A percentile compares a stretch with the other conserved stretches of the same genome.
phyloP scores from a whole-genome alignment of 1,140 invertebrate species.

The Tetragonula clypearis region DNA sequence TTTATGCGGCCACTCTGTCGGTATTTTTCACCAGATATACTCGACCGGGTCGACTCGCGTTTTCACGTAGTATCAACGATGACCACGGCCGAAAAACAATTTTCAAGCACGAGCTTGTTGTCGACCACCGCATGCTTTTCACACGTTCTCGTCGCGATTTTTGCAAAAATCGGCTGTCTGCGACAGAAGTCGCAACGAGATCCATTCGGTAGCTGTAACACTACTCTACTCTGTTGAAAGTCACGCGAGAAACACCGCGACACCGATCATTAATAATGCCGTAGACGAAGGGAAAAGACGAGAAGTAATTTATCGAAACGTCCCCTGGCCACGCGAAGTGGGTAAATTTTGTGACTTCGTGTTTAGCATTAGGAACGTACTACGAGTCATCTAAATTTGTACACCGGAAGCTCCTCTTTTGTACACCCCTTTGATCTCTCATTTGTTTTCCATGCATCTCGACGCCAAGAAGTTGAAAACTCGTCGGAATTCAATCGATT shows the following conservation, averaged over 20 bases:
- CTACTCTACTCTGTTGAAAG: not conserved
- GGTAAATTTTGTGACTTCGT: not conserved
- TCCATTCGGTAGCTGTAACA: not conserved
- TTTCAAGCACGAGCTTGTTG: not conserved
- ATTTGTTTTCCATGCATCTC: not conserved
- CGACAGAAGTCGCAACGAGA: not conserved
- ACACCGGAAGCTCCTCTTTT: not conserved
- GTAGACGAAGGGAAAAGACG: not conserved
- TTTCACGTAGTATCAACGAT: not conserved
- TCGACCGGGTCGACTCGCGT: not conserved
- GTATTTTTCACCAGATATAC: slow-evolving; percentile 28
- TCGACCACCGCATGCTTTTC: not conserved
- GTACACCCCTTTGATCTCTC: not conserved
- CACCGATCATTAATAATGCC: slow-evolving; percentile 11
- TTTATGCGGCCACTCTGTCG: slow-evolving; percentile 22
- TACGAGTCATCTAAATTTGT: not conserved
- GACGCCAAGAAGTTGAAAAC: not conserved
- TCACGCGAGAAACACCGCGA: no score
- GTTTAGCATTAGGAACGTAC: not conserved
- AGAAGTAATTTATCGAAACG: not conserved
- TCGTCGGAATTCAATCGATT: not conserved
- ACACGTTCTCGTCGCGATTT: not conserved
- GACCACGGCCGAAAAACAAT: slow-evolving; percentile 19
- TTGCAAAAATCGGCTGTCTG: not conserved
- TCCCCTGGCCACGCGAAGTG: not conserved